Evolutionary conservation across 2,113 vertebrate species (phyloP), one percentile per base, ranked within the genome.

Genomic region (Stegastes partitus): DNA sequence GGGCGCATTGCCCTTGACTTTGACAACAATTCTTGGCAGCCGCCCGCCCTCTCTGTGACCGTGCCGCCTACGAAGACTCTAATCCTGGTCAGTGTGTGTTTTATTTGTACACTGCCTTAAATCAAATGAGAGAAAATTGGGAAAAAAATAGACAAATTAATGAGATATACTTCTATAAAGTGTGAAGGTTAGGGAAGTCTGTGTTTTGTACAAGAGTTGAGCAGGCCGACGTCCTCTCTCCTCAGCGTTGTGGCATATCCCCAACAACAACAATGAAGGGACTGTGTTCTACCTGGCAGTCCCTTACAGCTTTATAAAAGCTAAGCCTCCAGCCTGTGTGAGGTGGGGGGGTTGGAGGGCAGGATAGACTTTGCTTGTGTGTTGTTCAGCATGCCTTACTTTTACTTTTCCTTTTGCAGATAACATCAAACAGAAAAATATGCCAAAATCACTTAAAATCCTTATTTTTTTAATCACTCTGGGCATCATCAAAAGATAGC

Each of bases 21-120:
- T 83, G 90, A 82, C 25, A 82, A 88, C n/a, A 92, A 95, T 88
- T 87, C 87, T 56, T 87, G 93, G 59, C 93, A 87, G 2, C 85
- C 83, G 0, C 77, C 97, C 26, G 90, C 85, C 7, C 86, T 98
- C 87, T 95, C 95, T 12, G 79, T 99, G 68, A 89, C 63, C 25
- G 82, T 97, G 85, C 97, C 97, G 0, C 79, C 91, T 11, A 94
- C 87, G 68, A 97, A 93, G 87, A 96, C 89, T 1, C 91, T 99
- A 3, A 74, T 92, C 51, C 64, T 99, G 96, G 98, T 99, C 78
- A 0, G 96, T 93, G 65, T 19, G 56, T 56, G 42, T 49, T 45
- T 23, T 28, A 11, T 50, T 3, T 1, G 31, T 25, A 34, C 4
- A 55, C 11, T 9, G 6, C 0, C 5, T 37, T 37, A 0, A 28